Conservation (phyloP, 2,113 vertebrate species). For the Epinephelus fuscoguttatus region DNA sequence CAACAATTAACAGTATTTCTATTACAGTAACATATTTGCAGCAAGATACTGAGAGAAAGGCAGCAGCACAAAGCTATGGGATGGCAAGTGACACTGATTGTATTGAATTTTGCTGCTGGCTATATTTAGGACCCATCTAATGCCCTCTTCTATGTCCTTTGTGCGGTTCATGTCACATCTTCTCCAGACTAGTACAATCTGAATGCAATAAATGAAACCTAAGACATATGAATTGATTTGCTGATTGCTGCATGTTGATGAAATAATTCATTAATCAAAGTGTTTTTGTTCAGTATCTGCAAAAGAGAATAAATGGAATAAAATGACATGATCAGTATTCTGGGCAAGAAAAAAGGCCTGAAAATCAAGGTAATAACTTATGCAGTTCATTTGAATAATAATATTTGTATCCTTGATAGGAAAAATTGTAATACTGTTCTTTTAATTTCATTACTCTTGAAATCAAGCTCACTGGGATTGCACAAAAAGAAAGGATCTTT, state of each 20-base stretch:
- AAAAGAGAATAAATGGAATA: neutral
- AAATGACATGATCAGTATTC: neutral
- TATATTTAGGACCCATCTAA: neutral
- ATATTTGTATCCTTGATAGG: neutral
- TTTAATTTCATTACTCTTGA: neutral
- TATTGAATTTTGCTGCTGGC: neutral
- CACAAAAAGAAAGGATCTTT: neutral
- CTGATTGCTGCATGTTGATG: neutral
- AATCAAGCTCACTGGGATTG: neutral
- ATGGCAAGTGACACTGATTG: neutral
- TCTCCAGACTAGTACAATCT: neutral
- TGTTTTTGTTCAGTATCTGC: neutral
- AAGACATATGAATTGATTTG: neutral
- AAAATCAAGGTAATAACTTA: neutral
- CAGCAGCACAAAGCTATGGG: too few relatives aligned
- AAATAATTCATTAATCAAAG: conserved; percentile 14
- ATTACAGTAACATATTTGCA: neutral
- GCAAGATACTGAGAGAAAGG: too few relatives aligned
- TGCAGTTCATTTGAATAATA: neutral
- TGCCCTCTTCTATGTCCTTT: neutral
- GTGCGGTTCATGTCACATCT: neutral
- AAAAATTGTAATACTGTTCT: neutral
- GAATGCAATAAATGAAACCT: neutral
- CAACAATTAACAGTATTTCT: neutral
- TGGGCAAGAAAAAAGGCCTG: neutral